Evolutionary conservation across 30 jellyfish, hydroid and myxozoan genomes (phyloP).

Genomic region (Sanderia malayensis): DNA sequence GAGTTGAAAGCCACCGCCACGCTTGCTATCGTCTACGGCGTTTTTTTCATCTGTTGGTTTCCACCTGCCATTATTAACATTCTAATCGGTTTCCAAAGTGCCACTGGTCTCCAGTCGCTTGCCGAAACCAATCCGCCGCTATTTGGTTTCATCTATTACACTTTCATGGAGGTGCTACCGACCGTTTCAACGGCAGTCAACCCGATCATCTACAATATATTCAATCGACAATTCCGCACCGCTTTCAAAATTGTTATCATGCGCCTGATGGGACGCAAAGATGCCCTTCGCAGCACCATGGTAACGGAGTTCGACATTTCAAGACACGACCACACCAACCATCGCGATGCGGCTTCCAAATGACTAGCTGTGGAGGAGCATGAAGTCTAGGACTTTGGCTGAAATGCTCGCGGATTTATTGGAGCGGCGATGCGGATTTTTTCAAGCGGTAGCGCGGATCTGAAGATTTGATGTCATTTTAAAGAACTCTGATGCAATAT

Average conservation of each 20-base stretch:
- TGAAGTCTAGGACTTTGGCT: neutral
- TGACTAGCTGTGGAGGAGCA: conserved; percentile 9
- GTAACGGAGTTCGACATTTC: conserved; percentile 35
- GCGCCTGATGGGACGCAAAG: conserved; percentile 41
- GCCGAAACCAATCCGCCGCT: conserved; percentile 14
- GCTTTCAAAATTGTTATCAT: conserved; percentile 55
- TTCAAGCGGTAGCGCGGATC: too few relatives aligned
- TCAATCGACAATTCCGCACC: conserved; percentile 72
- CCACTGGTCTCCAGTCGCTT: conserved; percentile 17
- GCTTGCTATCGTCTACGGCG: conserved; percentile 86
- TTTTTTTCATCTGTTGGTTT: conserved; percentile 87
- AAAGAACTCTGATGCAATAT: too few relatives aligned
- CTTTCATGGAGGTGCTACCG: conserved; percentile 74
- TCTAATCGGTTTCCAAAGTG: conserved; percentile 22
- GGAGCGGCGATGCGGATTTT: too few relatives aligned
- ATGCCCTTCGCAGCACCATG: conserved; percentile 28
- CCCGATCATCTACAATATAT: conserved; percentile 75
- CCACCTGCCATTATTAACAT: conserved; percentile 71
- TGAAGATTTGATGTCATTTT: too few relatives aligned
- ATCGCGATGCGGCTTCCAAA: neutral
- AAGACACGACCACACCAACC: conserved; percentile 7
- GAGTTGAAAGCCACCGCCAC: conserved; percentile 93
- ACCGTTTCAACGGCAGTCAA: conserved; percentile 69
- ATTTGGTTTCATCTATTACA: conserved; percentile 49
- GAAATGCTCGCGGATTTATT: too few relatives aligned